phyloP scores from a whole-genome alignment of 1,140 invertebrate genomes.

The Hycleus cichorii region DNA sequence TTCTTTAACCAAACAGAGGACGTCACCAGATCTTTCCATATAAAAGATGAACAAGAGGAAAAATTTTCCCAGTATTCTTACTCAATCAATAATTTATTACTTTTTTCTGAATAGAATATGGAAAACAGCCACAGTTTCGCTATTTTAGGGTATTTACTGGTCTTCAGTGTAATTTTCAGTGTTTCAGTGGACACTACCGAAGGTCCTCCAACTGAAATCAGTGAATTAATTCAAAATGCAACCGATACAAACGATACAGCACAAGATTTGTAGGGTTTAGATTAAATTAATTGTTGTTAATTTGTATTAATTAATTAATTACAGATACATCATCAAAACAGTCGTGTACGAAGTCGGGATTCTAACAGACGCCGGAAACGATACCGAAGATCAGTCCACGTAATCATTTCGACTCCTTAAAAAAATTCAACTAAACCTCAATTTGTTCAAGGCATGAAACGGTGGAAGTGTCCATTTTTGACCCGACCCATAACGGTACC shows the following conservation, averaged over 20 bases:
- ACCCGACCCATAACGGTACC: conserved; percentile 43
- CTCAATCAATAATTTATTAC: no score
- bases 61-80: no score
- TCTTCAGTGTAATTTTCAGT: background rate
- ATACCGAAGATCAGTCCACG: conserved; percentile 31
- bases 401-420: conserved; percentile 13
- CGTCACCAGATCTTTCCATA: no score
- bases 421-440: background rate
- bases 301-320: conserved; percentile 8
- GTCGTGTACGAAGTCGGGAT: conserved; percentile 53
- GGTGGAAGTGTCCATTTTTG: conserved; percentile 48
- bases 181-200: background rate
- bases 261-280: conserved; percentile 3
- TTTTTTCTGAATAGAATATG: no score
- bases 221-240: background rate
- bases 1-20: no score
- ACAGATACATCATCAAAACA: conserved; percentile 50
- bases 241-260: conserved; percentile 5
- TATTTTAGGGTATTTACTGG: background rate
- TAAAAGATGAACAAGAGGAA: no score
- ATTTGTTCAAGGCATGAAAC: conserved; percentile 42
- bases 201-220: background rate
- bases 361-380: conserved; percentile 45
- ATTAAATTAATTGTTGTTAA: background rate
- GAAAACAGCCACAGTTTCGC: no score